Percentiles rank a stretch among this genome's conserved stretches.
Conservation (phyloP, 2,888 invertebrate genomes). For the Hymenopus coronatus region DNA sequence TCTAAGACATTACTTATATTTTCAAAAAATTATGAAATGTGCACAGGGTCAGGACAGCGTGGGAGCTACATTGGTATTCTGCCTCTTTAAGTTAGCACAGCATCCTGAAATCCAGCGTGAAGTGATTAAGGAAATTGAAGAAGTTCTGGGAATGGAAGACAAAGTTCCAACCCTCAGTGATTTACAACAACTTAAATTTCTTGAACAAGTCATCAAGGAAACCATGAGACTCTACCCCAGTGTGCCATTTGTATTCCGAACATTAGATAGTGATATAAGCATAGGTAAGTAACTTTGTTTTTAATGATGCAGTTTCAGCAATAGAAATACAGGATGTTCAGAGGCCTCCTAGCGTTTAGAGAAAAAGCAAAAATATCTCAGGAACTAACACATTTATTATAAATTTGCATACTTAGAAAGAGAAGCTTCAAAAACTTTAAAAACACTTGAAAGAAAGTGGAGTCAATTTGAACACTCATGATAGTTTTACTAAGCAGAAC, state of each 20-base stretch:
- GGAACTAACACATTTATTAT: no score
- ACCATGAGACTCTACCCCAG: constrained; percentile 44
- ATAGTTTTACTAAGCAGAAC: no score
- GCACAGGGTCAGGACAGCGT: constrained; percentile 59
- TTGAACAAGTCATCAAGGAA: constrained; percentile 45
- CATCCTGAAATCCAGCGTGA: constrained; percentile 50
- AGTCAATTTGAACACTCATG: no score
- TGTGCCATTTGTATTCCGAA: constrained; percentile 43
- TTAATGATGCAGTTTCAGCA: neutral
- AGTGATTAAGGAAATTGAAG: constrained; percentile 40
- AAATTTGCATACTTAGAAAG: no score
- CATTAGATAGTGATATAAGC: constrained; percentile 42
- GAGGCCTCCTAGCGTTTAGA: no score
- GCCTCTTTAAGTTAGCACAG: constrained; percentile 55
- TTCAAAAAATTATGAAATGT: neutral
- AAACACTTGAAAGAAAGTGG: no score
- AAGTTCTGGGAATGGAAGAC: constrained; percentile 38
- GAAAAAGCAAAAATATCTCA: no score
- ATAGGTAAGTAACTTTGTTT: constrained; percentile 32
- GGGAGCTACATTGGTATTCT: constrained; percentile 55
- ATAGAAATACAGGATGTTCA: no score
- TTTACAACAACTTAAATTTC: constrained; percentile 40
- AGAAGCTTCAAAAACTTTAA: no score
- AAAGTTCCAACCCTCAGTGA: constrained; percentile 40
- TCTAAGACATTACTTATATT: no score